Conservation (phyloP, 2,888 invertebrate genomes). For the Doris montereyensis region DNA sequence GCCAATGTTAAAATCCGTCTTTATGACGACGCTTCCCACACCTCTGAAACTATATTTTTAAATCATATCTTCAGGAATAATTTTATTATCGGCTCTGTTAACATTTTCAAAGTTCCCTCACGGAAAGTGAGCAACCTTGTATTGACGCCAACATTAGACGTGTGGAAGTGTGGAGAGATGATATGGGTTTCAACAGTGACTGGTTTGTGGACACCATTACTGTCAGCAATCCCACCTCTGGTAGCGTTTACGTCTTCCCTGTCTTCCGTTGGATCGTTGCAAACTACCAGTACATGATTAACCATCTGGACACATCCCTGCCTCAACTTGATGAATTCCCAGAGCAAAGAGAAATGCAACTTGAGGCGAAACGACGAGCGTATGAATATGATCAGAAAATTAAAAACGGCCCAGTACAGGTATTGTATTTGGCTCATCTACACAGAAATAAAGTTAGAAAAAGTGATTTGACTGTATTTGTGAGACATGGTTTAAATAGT, state of each 20-base stretch:
- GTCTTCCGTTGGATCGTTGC: slow-evolving; percentile 73
- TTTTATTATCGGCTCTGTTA: slow-evolving; percentile 70
- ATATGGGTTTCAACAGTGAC: slow-evolving; percentile 65
- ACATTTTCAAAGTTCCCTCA: slow-evolving; percentile 55
- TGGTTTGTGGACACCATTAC: slow-evolving; percentile 71
- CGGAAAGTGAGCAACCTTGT: slow-evolving; percentile 43
- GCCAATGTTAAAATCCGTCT: slow-evolving; percentile 72
- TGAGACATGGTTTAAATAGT: no score
- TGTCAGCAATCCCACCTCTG: slow-evolving; percentile 57
- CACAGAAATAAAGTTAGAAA: no score
- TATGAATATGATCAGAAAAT: slow-evolving; percentile 58
- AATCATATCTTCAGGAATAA: slow-evolving; percentile 67
- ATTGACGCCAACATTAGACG: slow-evolving; percentile 52
- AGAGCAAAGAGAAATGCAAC: slow-evolving; percentile 68
- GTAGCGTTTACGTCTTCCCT: slow-evolving; percentile 67
- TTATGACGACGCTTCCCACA: slow-evolving; percentile 67
- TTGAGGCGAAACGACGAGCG: slow-evolving; percentile 65
- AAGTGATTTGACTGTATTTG: no score
- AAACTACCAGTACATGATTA: slow-evolving; percentile 67
- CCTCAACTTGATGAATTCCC: slow-evolving; percentile 71
- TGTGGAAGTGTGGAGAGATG: slow-evolving; percentile 72
- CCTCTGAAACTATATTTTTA: slow-evolving; percentile 65
- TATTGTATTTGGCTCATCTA: no score
- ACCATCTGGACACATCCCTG: slow-evolving; percentile 70
- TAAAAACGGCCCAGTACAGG: slow-evolving; percentile 56